Evolutionary conservation across 1,140 invertebrate genomes (phyloP).

Genomic region (Magallana ariakensis): DNA sequence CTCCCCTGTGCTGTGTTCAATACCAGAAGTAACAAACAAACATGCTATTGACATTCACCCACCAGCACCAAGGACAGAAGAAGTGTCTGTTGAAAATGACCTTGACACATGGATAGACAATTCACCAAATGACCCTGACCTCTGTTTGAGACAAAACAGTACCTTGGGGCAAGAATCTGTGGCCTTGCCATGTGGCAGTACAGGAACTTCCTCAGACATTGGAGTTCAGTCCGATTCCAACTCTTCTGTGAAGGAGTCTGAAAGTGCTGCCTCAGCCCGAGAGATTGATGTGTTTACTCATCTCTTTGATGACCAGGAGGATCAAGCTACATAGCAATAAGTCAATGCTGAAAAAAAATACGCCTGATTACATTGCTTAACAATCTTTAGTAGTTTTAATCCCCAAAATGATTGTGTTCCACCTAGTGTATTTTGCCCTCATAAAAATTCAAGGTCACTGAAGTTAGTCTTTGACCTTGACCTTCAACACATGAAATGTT

Average conservation of each 20-base stretch:
- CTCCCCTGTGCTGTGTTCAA: slow-evolving; percentile 33
- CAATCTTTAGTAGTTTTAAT: too few species aligned
- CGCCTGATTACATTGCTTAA: too few species aligned
- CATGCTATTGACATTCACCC: background rate
- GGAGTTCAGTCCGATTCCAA: slow-evolving; percentile 15
- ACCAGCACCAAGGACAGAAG: background rate
- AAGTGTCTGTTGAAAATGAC: background rate
- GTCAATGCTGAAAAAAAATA: too few species aligned
- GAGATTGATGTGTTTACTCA: slow-evolving; percentile 55
- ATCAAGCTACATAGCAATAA: background rate
- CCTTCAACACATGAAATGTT: too few species aligned
- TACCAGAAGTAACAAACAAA: slow-evolving; percentile 30
- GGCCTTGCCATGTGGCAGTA: background rate
- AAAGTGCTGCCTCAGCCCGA: background rate
- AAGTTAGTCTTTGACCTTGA: too few species aligned
- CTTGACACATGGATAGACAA: background rate
- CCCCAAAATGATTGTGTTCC: too few species aligned
- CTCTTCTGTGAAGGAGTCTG: background rate
- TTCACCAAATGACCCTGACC: background rate
- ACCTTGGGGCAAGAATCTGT: too few species aligned
- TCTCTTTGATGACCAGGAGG: slow-evolving; percentile 51
- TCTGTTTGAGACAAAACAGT: background rate
- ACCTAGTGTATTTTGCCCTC: too few species aligned
- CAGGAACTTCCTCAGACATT: background rate
- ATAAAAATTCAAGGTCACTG: too few species aligned